phyloP scores from a whole-genome alignment of 2,113 vertebrate genomes.

The Ginglymostoma cirratum region DNA sequence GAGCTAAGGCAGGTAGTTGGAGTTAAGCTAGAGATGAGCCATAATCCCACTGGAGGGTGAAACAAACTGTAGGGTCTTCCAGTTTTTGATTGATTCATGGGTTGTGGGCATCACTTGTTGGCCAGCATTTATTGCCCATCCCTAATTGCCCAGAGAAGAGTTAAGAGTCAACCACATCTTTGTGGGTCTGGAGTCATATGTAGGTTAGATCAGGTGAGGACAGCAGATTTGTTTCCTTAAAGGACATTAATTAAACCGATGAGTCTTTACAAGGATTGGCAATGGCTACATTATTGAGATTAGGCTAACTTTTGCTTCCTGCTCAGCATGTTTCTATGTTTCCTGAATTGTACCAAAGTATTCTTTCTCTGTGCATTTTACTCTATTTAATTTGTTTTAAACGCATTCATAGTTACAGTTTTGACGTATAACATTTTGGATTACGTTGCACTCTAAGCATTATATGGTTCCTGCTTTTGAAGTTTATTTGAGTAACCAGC shows the following conservation, averaged over 20 bases:
- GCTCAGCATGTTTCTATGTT: not conserved
- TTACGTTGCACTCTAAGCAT: not conserved
- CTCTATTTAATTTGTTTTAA: not conserved
- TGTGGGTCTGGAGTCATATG: too few relatives aligned
- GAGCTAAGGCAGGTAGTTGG: not conserved
- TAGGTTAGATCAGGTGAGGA: too few relatives aligned
- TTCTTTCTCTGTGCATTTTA: not conserved
- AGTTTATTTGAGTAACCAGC: not conserved
- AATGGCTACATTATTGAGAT: too few relatives aligned
- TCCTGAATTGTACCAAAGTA: not conserved
- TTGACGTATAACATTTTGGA: not conserved
- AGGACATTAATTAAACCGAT: too few relatives aligned
- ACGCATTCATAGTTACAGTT: not conserved
- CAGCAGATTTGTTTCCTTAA: too few relatives aligned
- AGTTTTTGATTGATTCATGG: too few relatives aligned
- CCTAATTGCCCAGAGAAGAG: too few relatives aligned
- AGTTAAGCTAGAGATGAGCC: not conserved
- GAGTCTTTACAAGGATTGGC: too few relatives aligned
- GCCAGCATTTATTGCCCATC: too few relatives aligned
- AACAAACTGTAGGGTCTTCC: not conserved
- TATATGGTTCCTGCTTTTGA: not conserved
- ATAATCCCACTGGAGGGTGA: not conserved
- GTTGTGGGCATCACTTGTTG: too few relatives aligned
- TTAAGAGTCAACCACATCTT: too few relatives aligned
- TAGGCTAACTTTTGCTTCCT: not conserved